Base-by-base conservation (phyloP, 2,113 vertebrate species). In the Eulemur rufifrons region DNA sequence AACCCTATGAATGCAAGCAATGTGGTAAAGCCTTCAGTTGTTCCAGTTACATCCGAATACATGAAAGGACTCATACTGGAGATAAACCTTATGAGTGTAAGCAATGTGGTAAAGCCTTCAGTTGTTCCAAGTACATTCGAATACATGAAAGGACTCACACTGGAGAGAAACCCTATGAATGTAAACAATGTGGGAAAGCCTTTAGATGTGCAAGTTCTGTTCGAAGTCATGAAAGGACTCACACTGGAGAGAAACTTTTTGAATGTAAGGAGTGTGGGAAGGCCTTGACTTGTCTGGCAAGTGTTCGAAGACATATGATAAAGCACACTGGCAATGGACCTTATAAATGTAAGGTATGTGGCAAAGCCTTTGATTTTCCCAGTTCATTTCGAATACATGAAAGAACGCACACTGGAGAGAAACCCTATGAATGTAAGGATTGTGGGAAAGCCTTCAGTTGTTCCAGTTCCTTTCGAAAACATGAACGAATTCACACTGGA, bases 1-100 rank as follows among this genome's bases (percentile, higher is more conserved):
- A 97, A 32, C 96, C 94, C 14, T 96, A 97, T 23, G 88, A 89
- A 45, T 98, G 97, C 54, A 93, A 92, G 7, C 83, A 95, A 21
- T 97, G 97, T 61, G 97, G 94, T 20, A 95, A 90, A 83, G 93
- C 91, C 76, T 98, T 98, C 73, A 97, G 93, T 29, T 92, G 91
- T 45, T 96, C 93, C 34, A 97, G 94, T 63, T 95, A 84, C 9
- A 91, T 96, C 34, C n/a, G 95, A 54, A 91, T 86, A 10, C 97
- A 97, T 27, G 92, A 96, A 81, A 93, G 97, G 42, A 96, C 98
- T 10, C 99, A 99, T 84, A 99, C 99, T 2, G 98, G 99, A 21
- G 99, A 99, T 96, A 98, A 99, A 85, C 99, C 99, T 37, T 99
- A 99, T n/a, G 69, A 95, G 63, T 73, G 94, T 90, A 42, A 87